phyloP scores from a whole-genome alignment of 1,140 invertebrate species.

The Geopemphigus sp. region DNA sequence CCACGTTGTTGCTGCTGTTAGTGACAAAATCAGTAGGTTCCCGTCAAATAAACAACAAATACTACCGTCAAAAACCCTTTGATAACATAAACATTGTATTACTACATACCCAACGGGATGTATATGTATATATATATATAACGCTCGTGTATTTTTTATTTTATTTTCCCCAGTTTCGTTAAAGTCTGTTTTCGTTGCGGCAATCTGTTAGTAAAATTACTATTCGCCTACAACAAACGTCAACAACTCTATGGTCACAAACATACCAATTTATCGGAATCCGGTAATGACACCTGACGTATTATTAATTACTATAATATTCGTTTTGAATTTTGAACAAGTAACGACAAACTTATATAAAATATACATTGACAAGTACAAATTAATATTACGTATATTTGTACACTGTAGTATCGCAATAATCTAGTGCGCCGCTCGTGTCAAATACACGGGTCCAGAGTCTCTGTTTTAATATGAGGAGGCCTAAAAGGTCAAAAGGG shows the following conservation, averaged over 20 bases:
- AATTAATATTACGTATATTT: too few relatives aligned
- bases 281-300: too few relatives aligned
- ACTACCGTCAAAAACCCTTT: not conserved
- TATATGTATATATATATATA: too few relatives aligned
- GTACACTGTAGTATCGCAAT: too few relatives aligned
- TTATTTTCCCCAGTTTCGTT: not conserved
- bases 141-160: not conserved
- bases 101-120: not conserved
- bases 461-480: too few relatives aligned
- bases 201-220: not conserved
- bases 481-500: too few relatives aligned
- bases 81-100: not conserved
- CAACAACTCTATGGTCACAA: not conserved
- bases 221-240: not conserved
- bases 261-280: not conserved
- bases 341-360: not conserved
- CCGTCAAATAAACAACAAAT: constrained; percentile 9
- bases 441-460: too few relatives aligned
- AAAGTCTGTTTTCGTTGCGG: not conserved
- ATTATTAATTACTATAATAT: too few relatives aligned
- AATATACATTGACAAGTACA: too few relatives aligned
- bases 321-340: too few relatives aligned
- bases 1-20: not conserved
- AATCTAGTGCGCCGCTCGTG: too few relatives aligned
- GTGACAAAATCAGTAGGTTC: constrained; percentile 20